phyloP scores from a whole-genome alignment of 2,888 invertebrate genomes.

The Sclerodermus sp. region DNA sequence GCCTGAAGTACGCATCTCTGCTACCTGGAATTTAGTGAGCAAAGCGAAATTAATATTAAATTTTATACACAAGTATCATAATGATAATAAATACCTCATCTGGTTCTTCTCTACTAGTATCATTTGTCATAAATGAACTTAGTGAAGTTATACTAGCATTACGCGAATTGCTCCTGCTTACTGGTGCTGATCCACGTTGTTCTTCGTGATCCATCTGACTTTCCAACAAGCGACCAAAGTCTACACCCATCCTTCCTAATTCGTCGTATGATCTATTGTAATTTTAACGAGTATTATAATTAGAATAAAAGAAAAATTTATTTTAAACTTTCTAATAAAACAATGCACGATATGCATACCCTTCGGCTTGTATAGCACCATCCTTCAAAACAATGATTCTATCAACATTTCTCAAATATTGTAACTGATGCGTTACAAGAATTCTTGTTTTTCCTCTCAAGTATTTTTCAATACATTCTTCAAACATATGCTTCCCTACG shows the following conservation, averaged over 20 bases:
- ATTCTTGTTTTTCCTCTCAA: slow-evolving; percentile 61
- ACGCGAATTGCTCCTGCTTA: slow-evolving; percentile 45
- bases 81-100: slow-evolving; percentile 37
- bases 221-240: slow-evolving; percentile 74
- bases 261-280: slow-evolving; percentile 65
- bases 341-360: slow-evolving; percentile 35
- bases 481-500: slow-evolving; percentile 86
- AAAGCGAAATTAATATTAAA: slow-evolving; percentile 12
- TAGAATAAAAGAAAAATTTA: background rate
- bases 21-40: slow-evolving; percentile 29
- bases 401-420: slow-evolving; percentile 58
- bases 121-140: slow-evolving; percentile 44
- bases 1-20: slow-evolving; percentile 60
- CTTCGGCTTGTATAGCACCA: slow-evolving; percentile 45
- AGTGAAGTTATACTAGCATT: slow-evolving; percentile 49
- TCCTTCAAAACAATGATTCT: slow-evolving; percentile 52
- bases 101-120: slow-evolving; percentile 36
- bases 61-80: background rate
- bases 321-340: background rate
- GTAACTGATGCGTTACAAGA: slow-evolving; percentile 66
- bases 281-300: background rate
- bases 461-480: slow-evolving; percentile 71
- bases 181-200: slow-evolving; percentile 35
- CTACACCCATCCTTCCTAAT: slow-evolving; percentile 71
- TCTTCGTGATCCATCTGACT: slow-evolving; percentile 54